These are phyloP conservation scores for Lophius piscatorius DNA, from an alignment of 2,113 vertebrate species.

Conservation along the genomic window DNA sequence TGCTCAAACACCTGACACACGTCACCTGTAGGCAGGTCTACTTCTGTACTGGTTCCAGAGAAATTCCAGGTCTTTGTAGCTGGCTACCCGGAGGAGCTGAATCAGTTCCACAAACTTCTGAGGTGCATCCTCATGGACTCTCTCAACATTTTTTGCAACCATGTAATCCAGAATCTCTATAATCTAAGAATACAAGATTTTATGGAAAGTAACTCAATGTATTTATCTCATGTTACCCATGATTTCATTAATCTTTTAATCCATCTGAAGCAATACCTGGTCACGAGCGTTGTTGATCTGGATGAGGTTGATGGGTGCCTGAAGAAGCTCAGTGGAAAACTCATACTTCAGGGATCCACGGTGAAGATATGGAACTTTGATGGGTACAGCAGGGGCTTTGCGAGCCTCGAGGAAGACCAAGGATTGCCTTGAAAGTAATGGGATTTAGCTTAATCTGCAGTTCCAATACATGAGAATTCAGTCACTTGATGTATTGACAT, in stretches of 20 bases:
- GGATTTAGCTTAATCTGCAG: neutral
- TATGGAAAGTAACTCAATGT: neutral
- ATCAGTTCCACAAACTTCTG: constrained; percentile 80
- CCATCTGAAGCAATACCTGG: constrained; percentile 61
- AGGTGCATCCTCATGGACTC: constrained; percentile 79
- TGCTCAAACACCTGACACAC: neutral
- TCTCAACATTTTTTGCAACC: constrained; percentile 69
- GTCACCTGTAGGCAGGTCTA: constrained; percentile 65
- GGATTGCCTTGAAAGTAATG: constrained; percentile 72
- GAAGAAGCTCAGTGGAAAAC: constrained; percentile 73
- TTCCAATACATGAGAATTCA: neutral
- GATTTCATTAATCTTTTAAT: neutral
- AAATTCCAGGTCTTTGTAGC: constrained; percentile 56
- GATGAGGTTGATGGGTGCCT: constrained; percentile 80
- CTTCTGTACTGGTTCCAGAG: constrained; percentile 70
- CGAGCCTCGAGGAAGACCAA: constrained; percentile 75
- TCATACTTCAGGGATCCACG: constrained; percentile 78
- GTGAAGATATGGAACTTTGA: constrained; percentile 47
- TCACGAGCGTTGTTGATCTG: constrained; percentile 69
- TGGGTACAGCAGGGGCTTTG: constrained; percentile 26
- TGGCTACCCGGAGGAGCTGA: constrained; percentile 75
- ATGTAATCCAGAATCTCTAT: constrained; percentile 77
- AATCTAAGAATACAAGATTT: constrained; percentile 68
- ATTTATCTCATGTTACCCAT: neutral
- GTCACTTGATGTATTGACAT: constrained; percentile 20